Percentiles rank a stretch among this genome's conserved stretches.
Conservation (phyloP, 2,888 invertebrate species). For the Eupeodes latifasciatus region DNA sequence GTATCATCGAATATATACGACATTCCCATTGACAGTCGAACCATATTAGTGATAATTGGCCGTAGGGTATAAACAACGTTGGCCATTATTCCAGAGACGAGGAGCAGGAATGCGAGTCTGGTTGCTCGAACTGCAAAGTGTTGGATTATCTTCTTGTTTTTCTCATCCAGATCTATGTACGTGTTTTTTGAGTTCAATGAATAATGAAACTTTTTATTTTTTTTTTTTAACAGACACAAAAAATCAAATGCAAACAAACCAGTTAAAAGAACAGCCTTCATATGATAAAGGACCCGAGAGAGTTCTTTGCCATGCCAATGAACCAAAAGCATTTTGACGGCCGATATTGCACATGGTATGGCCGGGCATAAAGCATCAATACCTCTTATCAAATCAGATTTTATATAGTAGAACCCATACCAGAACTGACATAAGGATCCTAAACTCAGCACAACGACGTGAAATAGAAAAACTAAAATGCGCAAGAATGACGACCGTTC, state of each 20-base stretch:
- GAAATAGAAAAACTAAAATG: conserved; percentile 18
- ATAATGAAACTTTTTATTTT: neutral
- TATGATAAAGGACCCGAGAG: conserved; percentile 14
- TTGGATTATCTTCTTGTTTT: conserved; percentile 12
- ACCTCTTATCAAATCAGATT: conserved; percentile 40
- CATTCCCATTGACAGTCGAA: conserved; percentile 30
- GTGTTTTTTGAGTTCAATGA: too few relatives aligned
- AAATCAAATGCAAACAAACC: conserved; percentile 16
- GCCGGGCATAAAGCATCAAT: conserved; percentile 61
- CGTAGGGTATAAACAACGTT: conserved; percentile 35
- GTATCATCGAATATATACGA: conserved; percentile 46
- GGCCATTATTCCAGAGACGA: conserved; percentile 23
- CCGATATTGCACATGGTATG: conserved; percentile 43
- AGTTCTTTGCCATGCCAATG: conserved; percentile 48
- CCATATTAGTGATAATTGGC: conserved; percentile 40
- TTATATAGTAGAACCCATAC: conserved; percentile 55
- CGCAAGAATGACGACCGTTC: neutral
- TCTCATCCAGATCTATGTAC: conserved; percentile 2
- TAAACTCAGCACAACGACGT: conserved; percentile 3
- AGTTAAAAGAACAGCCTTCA: conserved; percentile 27
- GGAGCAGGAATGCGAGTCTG: conserved; percentile 34
- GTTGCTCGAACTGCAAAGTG: conserved; percentile 30
- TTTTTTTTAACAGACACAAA: neutral
- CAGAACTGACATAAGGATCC: conserved; percentile 37
- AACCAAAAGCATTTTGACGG: conserved; percentile 58